These are phyloP conservation scores for Sylvia atricapilla DNA, from an alignment of 2,113 vertebrate species.

Conservation along the genomic window DNA sequence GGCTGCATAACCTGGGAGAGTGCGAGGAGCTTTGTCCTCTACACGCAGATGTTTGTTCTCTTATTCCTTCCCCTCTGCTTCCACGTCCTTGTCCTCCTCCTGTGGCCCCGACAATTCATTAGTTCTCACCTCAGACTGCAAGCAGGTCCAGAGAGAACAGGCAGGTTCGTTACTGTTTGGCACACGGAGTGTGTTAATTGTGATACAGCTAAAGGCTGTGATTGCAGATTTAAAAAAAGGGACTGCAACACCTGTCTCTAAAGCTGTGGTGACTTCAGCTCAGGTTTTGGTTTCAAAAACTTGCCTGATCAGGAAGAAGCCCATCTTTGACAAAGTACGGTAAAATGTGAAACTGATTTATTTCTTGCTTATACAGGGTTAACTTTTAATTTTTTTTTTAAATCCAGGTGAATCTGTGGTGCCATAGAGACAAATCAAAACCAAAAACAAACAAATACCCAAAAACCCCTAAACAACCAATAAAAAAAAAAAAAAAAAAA, in stretches of 20 bases:
- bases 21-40: slow-evolving; percentile 24
- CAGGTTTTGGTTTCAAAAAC: not conserved
- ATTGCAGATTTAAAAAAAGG: not conserved
- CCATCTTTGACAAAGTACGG: not conserved
- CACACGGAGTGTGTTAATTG: slow-evolving; percentile 28
- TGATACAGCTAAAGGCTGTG: slow-evolving; percentile 26
- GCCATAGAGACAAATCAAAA: not conserved
- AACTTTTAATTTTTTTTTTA: too few species aligned
- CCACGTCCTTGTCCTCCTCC: slow-evolving; percentile 35
- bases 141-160: slow-evolving; percentile 36
- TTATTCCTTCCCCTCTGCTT: not conserved
- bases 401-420: not conserved
- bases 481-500: not conserved
- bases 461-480: too few species aligned
- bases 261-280: not conserved
- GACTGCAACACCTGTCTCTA: not conserved
- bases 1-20: not conserved
- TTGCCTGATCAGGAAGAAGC: not conserved
- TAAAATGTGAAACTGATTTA: not conserved
- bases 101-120: slow-evolving; percentile 38
- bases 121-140: slow-evolving; percentile 51
- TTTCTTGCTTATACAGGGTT: not conserved
- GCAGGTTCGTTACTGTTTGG: slow-evolving; percentile 7
- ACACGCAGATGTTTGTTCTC: not conserved
- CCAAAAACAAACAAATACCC: not conserved